A percentile compares a stretch with the other conserved stretches of the same genome.
Evolutionary conservation across 2,888 invertebrate genomes (phyloP).

Genomic region (Zaprionus obscuricornis): DNA sequence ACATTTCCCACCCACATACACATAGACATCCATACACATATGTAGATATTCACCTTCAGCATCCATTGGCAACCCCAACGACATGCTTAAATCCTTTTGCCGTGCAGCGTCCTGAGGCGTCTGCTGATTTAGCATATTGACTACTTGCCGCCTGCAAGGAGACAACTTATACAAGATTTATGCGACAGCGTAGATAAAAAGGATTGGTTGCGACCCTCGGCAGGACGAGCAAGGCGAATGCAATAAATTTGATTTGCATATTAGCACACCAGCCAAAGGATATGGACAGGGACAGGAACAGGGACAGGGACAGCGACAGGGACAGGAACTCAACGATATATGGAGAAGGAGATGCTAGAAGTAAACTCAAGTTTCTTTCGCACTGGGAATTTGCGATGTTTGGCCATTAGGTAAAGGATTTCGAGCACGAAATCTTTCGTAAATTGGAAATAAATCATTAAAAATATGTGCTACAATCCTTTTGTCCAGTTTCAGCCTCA

Average conservation of each 20-base stretch:
- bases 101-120: conserved; percentile 32
- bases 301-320: not conserved
- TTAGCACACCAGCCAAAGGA: conserved; percentile 68
- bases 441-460: conserved; percentile 81
- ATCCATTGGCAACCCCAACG: not conserved
- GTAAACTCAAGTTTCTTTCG: too few species aligned
- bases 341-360: not conserved
- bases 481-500: conserved; percentile 53
- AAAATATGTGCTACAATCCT: conserved; percentile 61
- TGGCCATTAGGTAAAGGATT: conserved; percentile 63
- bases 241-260: conserved; percentile 80
- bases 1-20: conserved; percentile 26
- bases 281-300: not conserved
- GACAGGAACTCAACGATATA: not conserved
- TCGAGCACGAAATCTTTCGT: conserved; percentile 69
- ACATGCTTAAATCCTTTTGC: too few species aligned
- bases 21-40: conserved; percentile 11
- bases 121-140: conserved; percentile 79
- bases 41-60: conserved; percentile 4
- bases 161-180: conserved; percentile 81
- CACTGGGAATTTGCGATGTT: conserved; percentile 31
- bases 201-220: conserved; percentile 61
- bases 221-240: conserved; percentile 41
- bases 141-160: conserved; percentile 61
- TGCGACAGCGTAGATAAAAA: conserved; percentile 75